Percentiles rank a stretch among this genome's conserved stretches.
These are phyloP conservation scores for Parazoanthus swiftii DNA, from an alignment of 92 coral and sea anemone species.

Conservation along the genomic window DNA sequence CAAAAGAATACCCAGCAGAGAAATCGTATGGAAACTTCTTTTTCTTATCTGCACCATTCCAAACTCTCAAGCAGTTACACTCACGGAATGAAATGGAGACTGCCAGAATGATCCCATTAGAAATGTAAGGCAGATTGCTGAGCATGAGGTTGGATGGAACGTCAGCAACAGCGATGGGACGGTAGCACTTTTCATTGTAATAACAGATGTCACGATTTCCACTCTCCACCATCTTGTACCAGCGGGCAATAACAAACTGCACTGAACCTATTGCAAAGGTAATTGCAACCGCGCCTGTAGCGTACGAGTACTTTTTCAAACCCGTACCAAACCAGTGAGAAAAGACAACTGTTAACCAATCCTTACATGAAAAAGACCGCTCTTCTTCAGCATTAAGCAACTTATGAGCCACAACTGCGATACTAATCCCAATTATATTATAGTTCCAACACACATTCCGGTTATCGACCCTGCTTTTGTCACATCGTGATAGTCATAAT, in stretches of 20 bases:
- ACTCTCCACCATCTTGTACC: too few species aligned
- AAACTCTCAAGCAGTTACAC: too few species aligned
- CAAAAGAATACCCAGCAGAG: too few species aligned
- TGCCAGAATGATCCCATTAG: too few species aligned
- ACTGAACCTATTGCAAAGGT: conserved; percentile 86
- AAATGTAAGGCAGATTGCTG: too few species aligned
- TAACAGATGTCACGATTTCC: too few species aligned
- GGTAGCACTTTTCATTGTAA: too few species aligned
- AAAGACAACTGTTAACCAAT: conserved; percentile 60
- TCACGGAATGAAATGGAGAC: too few species aligned
- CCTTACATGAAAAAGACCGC: conserved; percentile 31
- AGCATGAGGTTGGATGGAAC: too few species aligned
- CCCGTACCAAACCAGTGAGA: conserved; percentile 77
- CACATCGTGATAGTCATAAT: conserved; percentile 49
- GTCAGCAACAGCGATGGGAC: too few species aligned
- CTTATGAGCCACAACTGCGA: conserved; percentile 81
- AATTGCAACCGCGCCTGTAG: conserved; percentile 78
- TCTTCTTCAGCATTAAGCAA: conserved; percentile 75
- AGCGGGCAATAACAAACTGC: conserved; percentile 71
- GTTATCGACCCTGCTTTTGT: conserved; percentile 56
- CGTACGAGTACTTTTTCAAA: conserved; percentile 74
- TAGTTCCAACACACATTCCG: conserved; percentile 56
- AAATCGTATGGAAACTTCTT: too few species aligned
- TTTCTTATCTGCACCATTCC: too few species aligned
- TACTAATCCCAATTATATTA: conserved; percentile 58